Conservation (phyloP, 1,140 invertebrate species). For the Steinernema feltiae region DNA sequence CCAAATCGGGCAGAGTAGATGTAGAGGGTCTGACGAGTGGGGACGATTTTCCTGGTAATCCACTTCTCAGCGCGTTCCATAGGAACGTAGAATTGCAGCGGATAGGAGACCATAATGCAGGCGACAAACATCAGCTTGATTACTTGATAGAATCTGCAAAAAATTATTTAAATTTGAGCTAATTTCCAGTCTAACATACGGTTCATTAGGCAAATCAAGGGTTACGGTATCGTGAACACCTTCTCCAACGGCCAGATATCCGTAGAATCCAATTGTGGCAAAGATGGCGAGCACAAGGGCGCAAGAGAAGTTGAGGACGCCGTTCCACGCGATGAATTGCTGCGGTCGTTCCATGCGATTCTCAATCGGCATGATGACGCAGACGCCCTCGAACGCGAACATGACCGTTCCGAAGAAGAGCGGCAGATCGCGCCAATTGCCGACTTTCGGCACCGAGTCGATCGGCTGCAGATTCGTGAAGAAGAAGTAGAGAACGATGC, state of each 20-base stretch:
- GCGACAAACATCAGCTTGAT: constrained; percentile 52
- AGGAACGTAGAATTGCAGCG: constrained; percentile 52
- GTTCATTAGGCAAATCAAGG: constrained; percentile 48
- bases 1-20: no score
- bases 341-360: constrained; percentile 53
- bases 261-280: constrained; percentile 25
- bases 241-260: constrained; percentile 55
- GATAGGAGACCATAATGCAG: constrained; percentile 50
- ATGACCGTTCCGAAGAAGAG: constrained; percentile 82
- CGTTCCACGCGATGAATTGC: constrained; percentile 49
- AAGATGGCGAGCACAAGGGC: constrained; percentile 44
- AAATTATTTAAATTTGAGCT: no score
- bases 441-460: not conserved
- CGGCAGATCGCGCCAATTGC: constrained; percentile 66
- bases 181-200: no score
- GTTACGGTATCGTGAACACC: constrained; percentile 55
- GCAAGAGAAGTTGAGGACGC: constrained; percentile 49
- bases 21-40: no score
- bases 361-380: constrained; percentile 63
- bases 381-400: constrained; percentile 80
- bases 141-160: constrained; percentile 50
- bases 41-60: constrained; percentile 49
- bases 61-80: constrained; percentile 53
- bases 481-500: not conserved
- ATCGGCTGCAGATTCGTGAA: not conserved